Base-by-base conservation (phyloP, 2,113 vertebrate genomes). In the Sula dactylatra region DNA sequence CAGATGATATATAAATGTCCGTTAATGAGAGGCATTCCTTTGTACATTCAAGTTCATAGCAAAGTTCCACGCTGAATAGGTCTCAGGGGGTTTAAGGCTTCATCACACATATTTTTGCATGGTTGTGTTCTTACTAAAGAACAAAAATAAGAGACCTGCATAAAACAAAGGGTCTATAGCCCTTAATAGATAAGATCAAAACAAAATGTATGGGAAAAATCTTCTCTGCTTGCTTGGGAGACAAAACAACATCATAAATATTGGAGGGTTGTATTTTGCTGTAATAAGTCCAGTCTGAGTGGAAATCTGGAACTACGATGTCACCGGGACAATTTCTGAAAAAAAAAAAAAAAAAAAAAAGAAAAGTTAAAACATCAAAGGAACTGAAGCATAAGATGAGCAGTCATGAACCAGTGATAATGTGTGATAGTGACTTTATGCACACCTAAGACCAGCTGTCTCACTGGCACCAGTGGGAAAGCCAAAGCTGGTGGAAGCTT, bases 1-100 rank as follows among this genome's bases (percentile, higher is more conserved):
- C 29, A 85, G 89, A 95, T 94, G 62, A 95, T 94, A 93, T 91
- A 95, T 95, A 91, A 89, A 94, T 69, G 58, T 38, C 27, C 45
- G 36, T 45, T 97, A 95, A 94, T 42, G 58, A 93, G 59, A 73
- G 69, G 27, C 93, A 91, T 97, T 95, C 86, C 74, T 82, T 47
- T 85, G 70, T 87, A 65, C 70, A 54, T 89, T 79, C 77, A 89
- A 94, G 73, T 94, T 93, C 89, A 61, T 76, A 91, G 86, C 52
- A 69, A 42, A 70, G 27, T 78, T 95, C 1, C 25, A 64, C 14
- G 25, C 4, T 82, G 55, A 76, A 56, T 36, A 49, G 70, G 73
- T 89, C 91, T 94, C 89, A 15, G 14, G 86, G 59, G 88, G 21
- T 50, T 94, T 82, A 78, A 77, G 61, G 36, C 78, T 93, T 94